Evolutionary conservation across 2,888 invertebrate genomes (phyloP), one percentile per base, ranked within the genome.

Genomic region (Epicampocera succincta): DNA sequence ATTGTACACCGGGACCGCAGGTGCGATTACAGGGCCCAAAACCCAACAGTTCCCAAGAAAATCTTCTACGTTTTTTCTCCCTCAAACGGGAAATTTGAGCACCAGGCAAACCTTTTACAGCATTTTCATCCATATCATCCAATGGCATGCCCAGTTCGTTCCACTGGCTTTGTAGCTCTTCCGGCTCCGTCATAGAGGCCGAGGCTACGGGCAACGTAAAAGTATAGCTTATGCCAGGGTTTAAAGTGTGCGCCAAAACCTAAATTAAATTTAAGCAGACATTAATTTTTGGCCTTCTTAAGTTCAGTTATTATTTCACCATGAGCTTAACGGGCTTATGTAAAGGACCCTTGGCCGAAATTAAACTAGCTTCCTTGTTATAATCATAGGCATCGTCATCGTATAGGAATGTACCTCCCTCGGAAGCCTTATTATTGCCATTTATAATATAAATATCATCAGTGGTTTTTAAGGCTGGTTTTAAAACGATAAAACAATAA

Each of bases 201-300:
- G 90, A 86, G 83, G 93, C 91, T 80, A 94, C 91, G 52, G 96
- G 96, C 79, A 97, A 91, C 84, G 95, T 94, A 89, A 96, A 98
- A 88, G 96, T 96, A 91, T 97, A 97, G 90, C 96, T 94, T 86
- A 97, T 94, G 12, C 96, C 97, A 50, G 95, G 95, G 91, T 97
- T 97, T 85, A 94, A 93, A 90, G 96, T 95, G 86, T 95, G 95
- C 86, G 94, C 95, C 68, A 96, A 92, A 84, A 97, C 93, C 96
- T 96, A 91, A 25, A 33, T 8, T 46, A 6, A 25, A 0, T 42
- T 46, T 40, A 2, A 29, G 9, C 11, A 0, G 13, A 3, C 3
- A 3, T 1, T 13, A 29, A 1, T 42, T 3, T 8, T 21, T 38
- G 11, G 0, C 38, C 8, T 46, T 33, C 8, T 33, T 33, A 9